A percentile compares a stretch with the other conserved stretches of the same genome.
phyloP scores from a whole-genome alignment of 2,888 invertebrate species.

The Eupsilia transversa region DNA sequence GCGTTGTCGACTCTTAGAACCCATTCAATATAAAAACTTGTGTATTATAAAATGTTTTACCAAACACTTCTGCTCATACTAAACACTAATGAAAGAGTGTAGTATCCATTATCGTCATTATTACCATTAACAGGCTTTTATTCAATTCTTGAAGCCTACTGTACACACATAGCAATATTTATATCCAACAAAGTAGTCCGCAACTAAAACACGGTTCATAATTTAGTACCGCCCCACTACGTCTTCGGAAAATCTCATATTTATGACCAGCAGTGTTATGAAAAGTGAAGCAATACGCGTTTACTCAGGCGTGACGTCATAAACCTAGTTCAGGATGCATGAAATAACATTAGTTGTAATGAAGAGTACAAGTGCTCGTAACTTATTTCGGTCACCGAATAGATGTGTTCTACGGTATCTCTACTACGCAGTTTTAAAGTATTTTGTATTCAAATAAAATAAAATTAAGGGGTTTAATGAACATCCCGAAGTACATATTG shows the following conservation, averaged over 20 bases:
- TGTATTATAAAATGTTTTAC: neutral
- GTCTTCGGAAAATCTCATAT: constrained; percentile 34
- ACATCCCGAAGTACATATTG: neutral
- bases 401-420: constrained; percentile 3
- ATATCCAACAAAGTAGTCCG: constrained; percentile 30
- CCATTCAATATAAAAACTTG: neutral
- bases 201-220: constrained; percentile 3
- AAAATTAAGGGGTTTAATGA: neutral
- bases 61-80: neutral
- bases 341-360: constrained; percentile 45
- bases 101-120: constrained; percentile 8
- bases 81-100: neutral
- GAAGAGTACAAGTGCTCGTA: constrained; percentile 37
- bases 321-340: constrained; percentile 53
- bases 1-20: neutral
- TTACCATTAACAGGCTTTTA: constrained; percentile 12
- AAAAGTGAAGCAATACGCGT: constrained; percentile 45
- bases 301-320: constrained; percentile 44
- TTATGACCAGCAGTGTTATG: constrained; percentile 28
- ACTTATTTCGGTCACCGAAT: constrained; percentile 51
- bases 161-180: neutral
- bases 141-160: constrained; percentile 6
- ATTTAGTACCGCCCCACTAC: constrained; percentile 5
- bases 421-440: neutral
- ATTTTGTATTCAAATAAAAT: neutral